phyloP scores from a whole-genome alignment of 2,888 invertebrate genomes.

The Nemotelus nigrinus region DNA sequence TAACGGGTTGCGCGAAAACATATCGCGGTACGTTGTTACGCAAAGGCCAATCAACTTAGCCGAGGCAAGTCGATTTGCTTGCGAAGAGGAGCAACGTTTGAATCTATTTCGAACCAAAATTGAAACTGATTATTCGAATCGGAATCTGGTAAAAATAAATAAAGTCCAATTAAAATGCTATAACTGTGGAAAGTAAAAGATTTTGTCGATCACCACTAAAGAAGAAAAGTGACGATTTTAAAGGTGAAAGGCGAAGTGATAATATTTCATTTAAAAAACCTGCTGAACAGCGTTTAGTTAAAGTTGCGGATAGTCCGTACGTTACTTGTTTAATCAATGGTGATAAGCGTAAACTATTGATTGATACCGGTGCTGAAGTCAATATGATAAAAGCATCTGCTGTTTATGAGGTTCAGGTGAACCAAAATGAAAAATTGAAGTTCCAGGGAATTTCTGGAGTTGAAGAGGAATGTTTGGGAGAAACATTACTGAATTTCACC shows the following conservation, averaged over 20 bases:
- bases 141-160: not conserved
- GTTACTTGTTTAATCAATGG: not conserved
- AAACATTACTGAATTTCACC: not conserved
- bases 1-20: not conserved
- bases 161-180: not conserved
- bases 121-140: not conserved
- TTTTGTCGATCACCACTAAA: not conserved
- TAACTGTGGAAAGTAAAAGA: not conserved
- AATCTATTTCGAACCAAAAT: not conserved
- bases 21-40: slow-evolving; percentile 1
- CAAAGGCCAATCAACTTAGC: not conserved
- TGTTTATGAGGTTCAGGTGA: not conserved
- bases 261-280: not conserved
- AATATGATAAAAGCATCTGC: not conserved
- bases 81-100: slow-evolving; percentile 9
- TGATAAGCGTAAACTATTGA: not conserved
- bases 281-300: not conserved
- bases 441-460: not conserved
- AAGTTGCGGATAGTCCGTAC: slow-evolving; percentile 7
- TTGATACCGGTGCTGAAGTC: slow-evolving; percentile 6
- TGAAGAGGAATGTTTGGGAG: not conserved
- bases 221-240: too few relatives aligned
- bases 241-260: not conserved
- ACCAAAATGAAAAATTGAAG: not conserved
- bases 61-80: slow-evolving; percentile 15